Evolutionary conservation across 2,113 vertebrate species (phyloP), one percentile per base, ranked within the genome.

Genomic region (Apaloderma vittatum): DNA sequence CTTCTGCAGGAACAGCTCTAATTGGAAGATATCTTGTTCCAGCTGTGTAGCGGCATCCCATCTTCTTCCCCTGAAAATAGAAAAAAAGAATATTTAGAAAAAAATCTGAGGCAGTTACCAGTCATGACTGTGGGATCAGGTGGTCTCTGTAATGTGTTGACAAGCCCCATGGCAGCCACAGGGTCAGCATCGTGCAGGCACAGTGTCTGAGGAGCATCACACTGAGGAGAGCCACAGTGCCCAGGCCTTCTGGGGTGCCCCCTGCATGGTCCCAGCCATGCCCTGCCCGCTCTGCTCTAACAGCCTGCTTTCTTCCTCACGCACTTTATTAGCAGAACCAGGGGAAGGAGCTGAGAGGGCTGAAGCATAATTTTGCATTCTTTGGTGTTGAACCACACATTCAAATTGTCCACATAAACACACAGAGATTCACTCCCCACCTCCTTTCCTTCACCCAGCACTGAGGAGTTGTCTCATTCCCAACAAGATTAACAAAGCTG

Each of bases 121-220:
- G 51, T 81, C 30, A 62, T 36, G 57, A 67, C 16, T 71, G 16
- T 36, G 34, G 55, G 40, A 88, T 24, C 4, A 12, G 15, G 27
- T 36, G 26, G 19, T 15, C 21, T 7, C 26, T 40, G 32, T n/a
- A 74, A 57, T 8, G 15, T 37, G 52, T n/a, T 16, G 32, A 68
- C 24, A 40, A 13, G 51, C 36, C 46, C 66, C 5, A 5, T 3
- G 10, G 54, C 40, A 73, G 59, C 26, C 52, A 21, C 0, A 3
- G 68, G 29, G 15, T 22, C 43, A 48, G 27, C 40, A 40, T 0
- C 3, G 12, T 0, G 0, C 34, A 51, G 58, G 32, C 20, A 49
- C 27, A 32, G 62, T 40, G 61, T 61, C 51, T 0, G 0, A 63
- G 70, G 32, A 51, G 10, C 46, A 71, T 8, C 2, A 0, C 6